Evolutionary conservation across 2,888 invertebrate genomes (phyloP).

Genomic region (Tenthredo scrophulariae): DNA sequence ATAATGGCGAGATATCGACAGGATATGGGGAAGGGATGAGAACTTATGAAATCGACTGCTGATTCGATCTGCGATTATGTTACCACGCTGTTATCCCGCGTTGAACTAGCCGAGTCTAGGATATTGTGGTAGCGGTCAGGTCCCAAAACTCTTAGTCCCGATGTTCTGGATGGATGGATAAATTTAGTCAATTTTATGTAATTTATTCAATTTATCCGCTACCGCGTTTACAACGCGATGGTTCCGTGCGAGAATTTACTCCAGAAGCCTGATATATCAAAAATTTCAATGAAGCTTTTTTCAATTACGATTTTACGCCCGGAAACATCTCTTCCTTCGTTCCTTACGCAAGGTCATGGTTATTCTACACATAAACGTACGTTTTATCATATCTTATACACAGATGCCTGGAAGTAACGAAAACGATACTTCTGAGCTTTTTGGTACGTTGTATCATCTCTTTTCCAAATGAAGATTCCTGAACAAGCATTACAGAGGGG

Average conservation of each 20-base stretch:
- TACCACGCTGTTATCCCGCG: constrained; percentile 20
- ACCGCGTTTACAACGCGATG: neutral
- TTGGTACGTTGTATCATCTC: neutral
- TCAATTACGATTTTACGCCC: neutral
- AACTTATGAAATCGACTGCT: constrained; percentile 27
- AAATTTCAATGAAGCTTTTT: neutral
- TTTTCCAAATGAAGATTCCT: neutral
- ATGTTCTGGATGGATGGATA: neutral
- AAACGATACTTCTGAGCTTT: neutral
- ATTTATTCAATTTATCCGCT: constrained; percentile 28
- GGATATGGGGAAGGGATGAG: neutral
- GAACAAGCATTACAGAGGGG: neutral
- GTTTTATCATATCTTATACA: neutral
- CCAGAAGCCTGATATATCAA: neutral
- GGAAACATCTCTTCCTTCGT: neutral
- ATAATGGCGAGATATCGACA: constrained; percentile 49
- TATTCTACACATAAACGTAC: neutral
- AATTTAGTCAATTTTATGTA: constrained; percentile 27
- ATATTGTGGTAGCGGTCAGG: neutral
- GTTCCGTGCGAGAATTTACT: neutral
- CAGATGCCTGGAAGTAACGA: neutral
- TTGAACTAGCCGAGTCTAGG: neutral
- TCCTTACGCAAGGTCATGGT: neutral
- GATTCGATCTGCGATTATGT: constrained; percentile 32
- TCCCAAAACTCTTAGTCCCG: neutral